These are phyloP conservation scores for Trissoscelio sp. DNA, from an alignment of 2,888 invertebrate species.

Conservation along the genomic window DNA sequence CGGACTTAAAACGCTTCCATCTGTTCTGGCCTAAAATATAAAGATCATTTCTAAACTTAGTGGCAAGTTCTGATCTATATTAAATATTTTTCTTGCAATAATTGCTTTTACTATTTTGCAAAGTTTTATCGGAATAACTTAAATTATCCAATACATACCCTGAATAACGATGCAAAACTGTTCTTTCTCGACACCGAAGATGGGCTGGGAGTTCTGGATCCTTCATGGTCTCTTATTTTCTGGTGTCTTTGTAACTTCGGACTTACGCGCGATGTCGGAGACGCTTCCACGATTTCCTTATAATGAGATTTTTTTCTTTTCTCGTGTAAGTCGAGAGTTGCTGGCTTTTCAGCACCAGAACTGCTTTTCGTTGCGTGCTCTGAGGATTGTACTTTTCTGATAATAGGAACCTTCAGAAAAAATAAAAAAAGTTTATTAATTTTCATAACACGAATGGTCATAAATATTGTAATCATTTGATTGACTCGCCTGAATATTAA, in stretches of 20 bases:
- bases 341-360: conserved; percentile 85
- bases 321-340: conserved; percentile 85
- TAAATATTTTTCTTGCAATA: no score
- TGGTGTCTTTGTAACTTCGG: conserved; percentile 81
- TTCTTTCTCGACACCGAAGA: conserved; percentile 89
- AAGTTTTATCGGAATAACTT: no score
- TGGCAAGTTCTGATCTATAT: no score
- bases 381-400: conserved; percentile 70
- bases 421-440: not conserved
- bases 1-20: conserved; percentile 79
- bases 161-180: conserved; percentile 92
- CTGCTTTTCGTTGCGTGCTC: conserved; percentile 82
- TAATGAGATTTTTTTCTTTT: conserved; percentile 78
- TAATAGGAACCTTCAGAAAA: conserved; percentile 79
- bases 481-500: conserved; percentile 80
- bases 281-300: conserved; percentile 77
- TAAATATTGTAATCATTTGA: not conserved
- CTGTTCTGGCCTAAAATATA: conserved; percentile 76
- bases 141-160: no score
- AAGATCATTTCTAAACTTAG: not conserved
- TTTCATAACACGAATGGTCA: no score
- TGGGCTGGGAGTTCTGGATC: conserved; percentile 88
- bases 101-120: no score
- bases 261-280: conserved; percentile 77
- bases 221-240: conserved; percentile 80